Evolutionary conservation across 2,888 invertebrate species (phyloP), one percentile per base, ranked within the genome.

Genomic region (Nineta flava): DNA sequence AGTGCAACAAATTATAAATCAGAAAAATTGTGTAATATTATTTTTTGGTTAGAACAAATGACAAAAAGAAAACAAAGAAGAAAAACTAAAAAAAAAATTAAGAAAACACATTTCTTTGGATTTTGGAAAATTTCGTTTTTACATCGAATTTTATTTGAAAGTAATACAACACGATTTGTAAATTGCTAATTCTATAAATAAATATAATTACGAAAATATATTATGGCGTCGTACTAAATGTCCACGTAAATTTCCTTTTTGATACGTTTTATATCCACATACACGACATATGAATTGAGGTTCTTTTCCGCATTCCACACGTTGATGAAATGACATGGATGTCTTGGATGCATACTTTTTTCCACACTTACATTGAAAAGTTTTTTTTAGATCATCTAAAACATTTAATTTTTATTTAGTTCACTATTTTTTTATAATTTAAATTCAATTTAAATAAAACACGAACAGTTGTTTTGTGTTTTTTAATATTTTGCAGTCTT

Each of bases 261-360:
- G 34, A 26, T 46, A 26, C 2, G 34, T 21, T 17, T 46, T 31
- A 35, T 34, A 46, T 10, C 35, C 34, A 13, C 46, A 46, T 6
- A 46, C 9, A 6, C 15, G 15, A 17, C 46, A 46, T 5, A 16
- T 15, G 13, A 17, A 35, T 34, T 35, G 46, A 6, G 62, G 66
- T 43, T 65, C 66, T 53, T 66, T 66, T 21, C 66, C 65, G 52
- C 67, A 65, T 51, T 65, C 65, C 43, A 65, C 56, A 51, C 59
- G 60, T 55, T 64, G 64, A 56, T 64, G 65, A 6, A 63, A 62
- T 43, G 63, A 62, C 32, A 65, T 52, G 15, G 61, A 60, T 35
- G 57, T 56, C 50, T 58, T 61, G 50, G 57, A 56, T 53, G 54
- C 55, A 55, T 59, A 59, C 52, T 57, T 49, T 41, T 38, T 35